Evolutionary conservation across 64 coral and sea anemone genomes (phyloP).

Genomic region (Pocillopora damicornis): DNA sequence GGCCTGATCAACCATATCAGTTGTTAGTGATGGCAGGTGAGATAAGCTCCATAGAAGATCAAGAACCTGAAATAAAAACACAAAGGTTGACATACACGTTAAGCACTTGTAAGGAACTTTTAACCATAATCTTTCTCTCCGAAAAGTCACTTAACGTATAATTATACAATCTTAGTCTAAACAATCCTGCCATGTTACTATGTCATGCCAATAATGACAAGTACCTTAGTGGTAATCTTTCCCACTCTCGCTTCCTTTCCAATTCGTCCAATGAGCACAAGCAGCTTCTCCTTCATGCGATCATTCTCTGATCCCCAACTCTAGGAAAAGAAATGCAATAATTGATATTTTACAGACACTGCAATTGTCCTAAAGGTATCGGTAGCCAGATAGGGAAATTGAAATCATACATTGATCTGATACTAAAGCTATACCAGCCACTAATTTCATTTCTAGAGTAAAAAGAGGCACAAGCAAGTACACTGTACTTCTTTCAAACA

Average conservation of each 20-base stretch:
- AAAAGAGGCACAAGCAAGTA: no score
- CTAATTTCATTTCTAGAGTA: no score
- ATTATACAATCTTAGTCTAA: no score
- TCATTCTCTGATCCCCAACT: constrained; percentile 90
- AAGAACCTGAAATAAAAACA: constrained; percentile 46
- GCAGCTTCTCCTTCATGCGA: constrained; percentile 91
- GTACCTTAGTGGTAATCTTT: constrained; percentile 91
- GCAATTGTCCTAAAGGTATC: neutral
- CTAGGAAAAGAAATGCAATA: constrained; percentile 8
- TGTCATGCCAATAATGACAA: neutral
- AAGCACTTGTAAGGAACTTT: no score
- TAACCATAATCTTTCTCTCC: no score
- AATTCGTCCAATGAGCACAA: constrained; percentile 84
- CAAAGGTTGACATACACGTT: neutral
- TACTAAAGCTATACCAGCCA: no score
- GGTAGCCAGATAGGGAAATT: no score
- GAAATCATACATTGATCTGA: no score
- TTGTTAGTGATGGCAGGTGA: constrained; percentile 80
- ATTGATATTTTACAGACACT: neutral
- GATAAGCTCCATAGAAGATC: constrained; percentile 86
- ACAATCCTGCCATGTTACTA: no score
- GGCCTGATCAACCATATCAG: constrained; percentile 91
- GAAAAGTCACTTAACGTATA: no score
- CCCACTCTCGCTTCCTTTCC: constrained; percentile 87
- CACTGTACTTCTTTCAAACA: no score